Conservation (phyloP, 1,140 invertebrate genomes). For the Drosophila fuyamai region DNA sequence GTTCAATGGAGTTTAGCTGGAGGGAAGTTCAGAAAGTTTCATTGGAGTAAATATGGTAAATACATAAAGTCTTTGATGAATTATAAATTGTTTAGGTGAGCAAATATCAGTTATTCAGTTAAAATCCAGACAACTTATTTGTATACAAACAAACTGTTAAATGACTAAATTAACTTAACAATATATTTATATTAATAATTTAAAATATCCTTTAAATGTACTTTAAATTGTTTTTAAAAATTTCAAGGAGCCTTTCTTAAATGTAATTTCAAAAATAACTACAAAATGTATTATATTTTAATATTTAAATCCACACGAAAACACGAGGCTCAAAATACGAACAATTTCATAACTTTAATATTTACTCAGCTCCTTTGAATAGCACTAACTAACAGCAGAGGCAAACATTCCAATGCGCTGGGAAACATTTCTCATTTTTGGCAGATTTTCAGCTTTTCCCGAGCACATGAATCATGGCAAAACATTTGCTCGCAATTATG, state of each 20-base stretch:
- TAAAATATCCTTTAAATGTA: too few species aligned
- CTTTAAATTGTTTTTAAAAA: too few species aligned
- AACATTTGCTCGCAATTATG: slow-evolving; percentile 21
- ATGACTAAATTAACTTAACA: neutral
- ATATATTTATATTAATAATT: too few species aligned
- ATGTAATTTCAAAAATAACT: too few species aligned
- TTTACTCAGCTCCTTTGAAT: slow-evolving; percentile 6
- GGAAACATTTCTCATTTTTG: slow-evolving; percentile 17
- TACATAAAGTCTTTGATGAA: slow-evolving; percentile 23
- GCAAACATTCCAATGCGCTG: slow-evolving; percentile 19
- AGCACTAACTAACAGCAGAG: slow-evolving; percentile 12
- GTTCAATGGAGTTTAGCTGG: slow-evolving; percentile 33
- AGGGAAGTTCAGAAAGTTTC: slow-evolving; percentile 21
- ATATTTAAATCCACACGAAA: too few species aligned
- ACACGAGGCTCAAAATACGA: too few species aligned
- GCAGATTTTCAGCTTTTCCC: slow-evolving; percentile 5
- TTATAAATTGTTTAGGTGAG: slow-evolving; percentile 16
- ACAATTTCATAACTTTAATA: neutral
- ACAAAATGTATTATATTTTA: too few species aligned
- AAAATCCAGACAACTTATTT: neutral
- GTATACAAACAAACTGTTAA: neutral
- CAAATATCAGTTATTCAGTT: slow-evolving; percentile 5
- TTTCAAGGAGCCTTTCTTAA: too few species aligned
- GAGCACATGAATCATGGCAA: slow-evolving; percentile 17
- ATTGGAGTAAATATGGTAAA: slow-evolving; percentile 33